Evolutionary conservation across 2,113 vertebrate species (phyloP).

Genomic region (Bubo blakistoni): DNA sequence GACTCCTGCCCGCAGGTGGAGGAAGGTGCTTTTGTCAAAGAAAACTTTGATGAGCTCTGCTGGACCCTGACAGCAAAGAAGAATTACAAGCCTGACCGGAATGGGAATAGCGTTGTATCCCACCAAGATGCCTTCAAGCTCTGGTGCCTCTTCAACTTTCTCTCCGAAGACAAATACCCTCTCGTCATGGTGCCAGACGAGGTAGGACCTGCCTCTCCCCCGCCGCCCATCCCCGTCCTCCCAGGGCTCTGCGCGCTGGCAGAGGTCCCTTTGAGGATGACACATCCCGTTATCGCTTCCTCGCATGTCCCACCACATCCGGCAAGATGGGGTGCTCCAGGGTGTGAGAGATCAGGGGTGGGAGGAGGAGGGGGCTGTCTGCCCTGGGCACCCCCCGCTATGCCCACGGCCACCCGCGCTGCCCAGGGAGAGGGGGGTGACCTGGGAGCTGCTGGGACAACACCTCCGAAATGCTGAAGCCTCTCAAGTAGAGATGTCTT

Average conservation of each 20-base stretch:
- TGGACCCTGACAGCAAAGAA: constrained; percentile 97
- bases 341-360: background rate
- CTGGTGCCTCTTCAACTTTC: constrained; percentile 98
- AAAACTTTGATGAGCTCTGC: constrained; percentile 92
- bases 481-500: background rate
- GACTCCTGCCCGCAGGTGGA: constrained; percentile 78
- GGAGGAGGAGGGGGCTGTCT: background rate
- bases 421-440: background rate
- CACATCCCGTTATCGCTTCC: background rate
- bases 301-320: background rate
- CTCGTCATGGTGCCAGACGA: constrained; percentile 93
- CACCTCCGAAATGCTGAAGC: background rate
- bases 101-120: constrained; percentile 74
- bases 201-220: constrained; percentile 71
- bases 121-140: constrained; percentile 88
- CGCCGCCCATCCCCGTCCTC: background rate
- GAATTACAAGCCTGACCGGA: constrained; percentile 84
- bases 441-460: background rate
- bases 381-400: background rate
- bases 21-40: constrained; percentile 90
- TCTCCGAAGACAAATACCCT: constrained; percentile 96
- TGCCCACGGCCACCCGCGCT: background rate
- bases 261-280: background rate
- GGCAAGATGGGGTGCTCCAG: background rate
- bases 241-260: background rate